Base-by-base conservation (phyloP, 2,797 vertebrate species). In the Benthosema pterotum region DNA sequence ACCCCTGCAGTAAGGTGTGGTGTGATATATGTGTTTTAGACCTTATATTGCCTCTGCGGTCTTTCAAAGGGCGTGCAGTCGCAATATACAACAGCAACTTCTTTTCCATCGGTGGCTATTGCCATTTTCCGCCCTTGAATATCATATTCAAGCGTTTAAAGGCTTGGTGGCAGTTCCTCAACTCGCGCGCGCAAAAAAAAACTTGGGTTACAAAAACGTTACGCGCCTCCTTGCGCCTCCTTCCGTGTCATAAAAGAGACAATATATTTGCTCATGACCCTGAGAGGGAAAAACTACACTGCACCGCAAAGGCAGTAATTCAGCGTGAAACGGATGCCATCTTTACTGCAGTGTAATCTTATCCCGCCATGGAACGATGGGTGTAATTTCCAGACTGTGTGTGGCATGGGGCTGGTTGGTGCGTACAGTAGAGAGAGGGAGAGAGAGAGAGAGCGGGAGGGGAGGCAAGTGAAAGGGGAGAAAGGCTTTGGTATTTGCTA, bases 201-300 rank as follows among this genome's bases (percentile, higher is more conserved):
- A 57, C 62, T 63, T n/a, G 43, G 48, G 11, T 54, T 50, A 7
- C 60, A 71, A 69, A 51, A 17, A 51, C 22, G 18, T 51, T 12
- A 59, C 32, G 4, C 12, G 25, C 4, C 58, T 72, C 53, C 53
- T 54, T 61, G 60, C 61, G 50, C 52, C 54, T 60, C 64, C 80
- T 78, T 83, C 64, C 80, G 79, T 83, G 54, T 84, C 75, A 79
- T 52, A 71, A 74, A 62, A 71, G n/a, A 57, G 18, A 12, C 0
- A 2, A 19, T 50, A 16, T 51, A 57, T 74, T 60, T 46, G 18
- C 55, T 59, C 71, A 64, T 52, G 16, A 53, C 47, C 53, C 63
- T 1, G 25, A 68, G 71, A n/a, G 75, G 58, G 63, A 9, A 67
- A 57, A 32, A 57, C 51, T 74, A 48, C 50, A 43, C 53, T 68